A percentile compares a stretch with the other conserved stretches of the same genome.
Evolutionary conservation across 2,797 vertebrate species (phyloP).

Genomic region (Melanogrammus aeglefinus): DNA sequence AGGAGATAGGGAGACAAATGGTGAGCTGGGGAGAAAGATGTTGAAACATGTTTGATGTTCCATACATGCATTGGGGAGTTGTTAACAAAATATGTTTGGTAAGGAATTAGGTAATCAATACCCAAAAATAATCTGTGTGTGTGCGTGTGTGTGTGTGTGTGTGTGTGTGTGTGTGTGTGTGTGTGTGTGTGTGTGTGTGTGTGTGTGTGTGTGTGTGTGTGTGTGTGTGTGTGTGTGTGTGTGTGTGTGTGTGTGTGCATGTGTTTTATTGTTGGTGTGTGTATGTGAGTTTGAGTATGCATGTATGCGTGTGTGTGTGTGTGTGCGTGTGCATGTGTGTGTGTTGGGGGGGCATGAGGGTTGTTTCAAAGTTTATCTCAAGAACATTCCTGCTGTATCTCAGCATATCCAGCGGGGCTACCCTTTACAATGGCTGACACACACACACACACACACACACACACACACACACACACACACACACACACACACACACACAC

Average conservation of each 20-base stretch:
- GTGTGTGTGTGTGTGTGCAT: not conserved
- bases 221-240: not conserved
- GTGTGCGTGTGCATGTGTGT: not conserved
- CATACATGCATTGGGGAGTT: not conserved
- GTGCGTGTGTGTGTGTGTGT: not conserved
- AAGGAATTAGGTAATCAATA: not conserved
- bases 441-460: constrained; percentile 8
- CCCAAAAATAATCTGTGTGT: not conserved
- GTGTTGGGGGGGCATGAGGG: not conserved
- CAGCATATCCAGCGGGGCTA: not conserved
- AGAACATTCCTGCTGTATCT: constrained; percentile 3
- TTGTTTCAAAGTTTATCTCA: not conserved
- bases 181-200: constrained; percentile 3
- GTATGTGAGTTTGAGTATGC: constrained; percentile 4
- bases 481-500: constrained; percentile 9
- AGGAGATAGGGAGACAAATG: not conserved
- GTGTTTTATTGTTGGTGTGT: not conserved
- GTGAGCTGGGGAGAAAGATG: not conserved
- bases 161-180: constrained; percentile 7
- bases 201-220: not conserved
- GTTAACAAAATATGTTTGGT: not conserved
- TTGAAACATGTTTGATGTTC: not conserved
- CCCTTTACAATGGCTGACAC: not conserved
- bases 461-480: constrained; percentile 8
- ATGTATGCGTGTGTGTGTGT: constrained; percentile 2